A percentile compares a stretch with the other conserved stretches of the same genome.
Conservation (phyloP, 1,140 invertebrate genomes). For the Aphis craccivora region DNA sequence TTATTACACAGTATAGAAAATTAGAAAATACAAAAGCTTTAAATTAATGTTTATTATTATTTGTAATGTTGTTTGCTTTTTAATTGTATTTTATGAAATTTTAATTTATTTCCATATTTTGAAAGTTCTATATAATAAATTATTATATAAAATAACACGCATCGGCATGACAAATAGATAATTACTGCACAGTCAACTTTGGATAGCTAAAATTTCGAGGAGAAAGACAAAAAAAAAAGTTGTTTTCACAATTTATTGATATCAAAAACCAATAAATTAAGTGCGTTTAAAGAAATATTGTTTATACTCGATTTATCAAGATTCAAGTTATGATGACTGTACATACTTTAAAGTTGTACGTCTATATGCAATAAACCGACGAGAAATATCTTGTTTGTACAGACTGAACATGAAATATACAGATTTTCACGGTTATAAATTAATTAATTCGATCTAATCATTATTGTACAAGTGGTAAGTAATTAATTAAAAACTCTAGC, state of each 20-base stretch:
- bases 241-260: not conserved
- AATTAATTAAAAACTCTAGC: not conserved
- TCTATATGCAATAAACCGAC: not conserved
- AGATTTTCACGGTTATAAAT: not conserved
- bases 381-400: not conserved
- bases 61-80: not conserved
- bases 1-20: constrained; percentile 10
- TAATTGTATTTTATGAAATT: not conserved
- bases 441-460: not conserved
- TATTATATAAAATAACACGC: not conserved
- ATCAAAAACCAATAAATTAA: not conserved
- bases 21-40: constrained; percentile 1
- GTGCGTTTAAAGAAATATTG: not conserved
- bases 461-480: not conserved
- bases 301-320: not conserved
- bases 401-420: not conserved
- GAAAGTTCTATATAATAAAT: not conserved
- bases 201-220: not conserved
- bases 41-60: not conserved
- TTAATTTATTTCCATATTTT: not conserved
- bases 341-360: not conserved
- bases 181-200: not conserved
- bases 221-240: not conserved
- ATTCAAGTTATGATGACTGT: not conserved
- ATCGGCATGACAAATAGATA: not conserved